Conservation (phyloP, 2,888 invertebrate genomes). For the Lottia scabra region DNA sequence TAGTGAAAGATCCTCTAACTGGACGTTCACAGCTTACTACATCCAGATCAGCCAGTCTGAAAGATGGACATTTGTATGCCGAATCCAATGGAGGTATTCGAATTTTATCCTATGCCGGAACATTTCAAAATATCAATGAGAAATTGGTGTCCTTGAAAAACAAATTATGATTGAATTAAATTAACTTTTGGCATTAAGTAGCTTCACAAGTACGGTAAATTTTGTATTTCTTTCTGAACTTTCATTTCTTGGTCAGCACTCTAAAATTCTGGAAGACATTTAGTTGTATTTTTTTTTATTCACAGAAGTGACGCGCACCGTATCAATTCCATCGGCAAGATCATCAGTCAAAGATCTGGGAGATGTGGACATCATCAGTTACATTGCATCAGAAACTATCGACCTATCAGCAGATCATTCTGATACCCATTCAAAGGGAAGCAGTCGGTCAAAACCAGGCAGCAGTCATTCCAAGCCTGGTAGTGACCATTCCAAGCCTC, state of each 20-base stretch:
- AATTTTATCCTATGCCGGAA: too few relatives aligned
- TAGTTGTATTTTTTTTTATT: too few relatives aligned
- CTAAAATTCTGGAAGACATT: too few relatives aligned
- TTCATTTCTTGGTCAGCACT: too few relatives aligned
- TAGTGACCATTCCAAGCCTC: too few relatives aligned
- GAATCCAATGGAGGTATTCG: constrained; percentile 17
- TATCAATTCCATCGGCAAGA: constrained; percentile 51
- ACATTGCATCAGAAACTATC: constrained; percentile 31
- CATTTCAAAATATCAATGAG: too few relatives aligned
- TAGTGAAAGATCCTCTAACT: constrained; percentile 49
- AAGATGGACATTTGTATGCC: constrained; percentile 52
- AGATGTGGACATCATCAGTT: constrained; percentile 50
- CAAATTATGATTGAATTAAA: too few relatives aligned
- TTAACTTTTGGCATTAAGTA: background rate
- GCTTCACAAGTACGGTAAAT: constrained; percentile 5
- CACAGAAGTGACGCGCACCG: constrained; percentile 21
- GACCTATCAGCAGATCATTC: background rate
- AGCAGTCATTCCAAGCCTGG: constrained; percentile 15
- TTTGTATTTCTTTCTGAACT: background rate
- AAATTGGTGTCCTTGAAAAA: too few relatives aligned
- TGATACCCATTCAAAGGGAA: background rate
- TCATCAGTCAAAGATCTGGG: constrained; percentile 43
- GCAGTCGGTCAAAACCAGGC: constrained; percentile 11
- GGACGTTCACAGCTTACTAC: constrained; percentile 44
- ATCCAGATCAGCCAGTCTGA: constrained; percentile 47